Percentiles rank a stretch among this genome's conserved stretches.
Conservation (phyloP, 2,888 invertebrate genomes). For the Baccha elongata region DNA sequence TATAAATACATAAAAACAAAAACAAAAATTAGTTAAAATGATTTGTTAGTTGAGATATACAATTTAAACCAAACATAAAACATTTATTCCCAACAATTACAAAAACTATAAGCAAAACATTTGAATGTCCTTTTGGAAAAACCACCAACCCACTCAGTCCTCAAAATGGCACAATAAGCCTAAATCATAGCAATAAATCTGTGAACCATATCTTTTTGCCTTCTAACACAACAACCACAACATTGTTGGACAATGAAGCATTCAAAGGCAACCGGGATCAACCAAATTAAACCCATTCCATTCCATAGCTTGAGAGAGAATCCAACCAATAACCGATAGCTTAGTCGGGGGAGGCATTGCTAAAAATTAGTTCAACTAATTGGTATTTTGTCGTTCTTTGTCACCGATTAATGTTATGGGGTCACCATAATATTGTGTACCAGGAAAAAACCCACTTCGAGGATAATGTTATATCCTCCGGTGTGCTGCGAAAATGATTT, state of each 20-base stretch:
- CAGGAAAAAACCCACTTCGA: constrained; percentile 41
- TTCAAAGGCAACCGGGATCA: background rate
- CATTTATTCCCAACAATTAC: background rate
- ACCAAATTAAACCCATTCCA: background rate
- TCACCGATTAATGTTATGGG: constrained; percentile 68
- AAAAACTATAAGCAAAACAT: background rate
- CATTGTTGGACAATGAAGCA: background rate
- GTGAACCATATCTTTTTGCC: background rate
- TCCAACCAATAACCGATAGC: constrained; percentile 25
- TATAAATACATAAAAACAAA: constrained; percentile 74
- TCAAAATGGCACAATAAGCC: background rate
- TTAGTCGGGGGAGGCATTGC: background rate
- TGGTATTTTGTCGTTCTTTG: constrained; percentile 63
- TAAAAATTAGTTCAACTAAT: constrained; percentile 59
- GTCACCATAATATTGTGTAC: constrained; percentile 55
- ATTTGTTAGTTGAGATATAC: background rate
- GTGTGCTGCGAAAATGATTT: background rate
- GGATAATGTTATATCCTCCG: constrained; percentile 30
- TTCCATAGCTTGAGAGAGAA: background rate
- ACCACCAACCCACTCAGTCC: background rate
- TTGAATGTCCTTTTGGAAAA: constrained; percentile 1
- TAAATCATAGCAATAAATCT: constrained; percentile 22
- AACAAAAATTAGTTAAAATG: background rate
- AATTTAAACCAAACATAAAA: background rate
- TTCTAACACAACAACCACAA: background rate